Evolutionary conservation across 2,888 invertebrate genomes (phyloP).

Genomic region (Troides helena): DNA sequence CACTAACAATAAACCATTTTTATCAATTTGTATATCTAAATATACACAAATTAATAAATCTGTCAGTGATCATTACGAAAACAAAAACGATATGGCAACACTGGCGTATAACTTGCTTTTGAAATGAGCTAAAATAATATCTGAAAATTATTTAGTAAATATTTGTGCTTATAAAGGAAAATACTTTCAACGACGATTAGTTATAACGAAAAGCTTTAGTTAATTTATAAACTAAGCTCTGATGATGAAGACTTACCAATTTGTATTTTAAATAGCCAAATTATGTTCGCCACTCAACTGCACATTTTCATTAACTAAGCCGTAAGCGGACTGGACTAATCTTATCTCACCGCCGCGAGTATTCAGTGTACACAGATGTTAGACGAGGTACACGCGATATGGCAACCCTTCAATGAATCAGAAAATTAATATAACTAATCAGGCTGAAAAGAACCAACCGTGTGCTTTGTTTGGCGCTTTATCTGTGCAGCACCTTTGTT

Average conservation of each 20-base stretch:
- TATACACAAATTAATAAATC: too few species aligned
- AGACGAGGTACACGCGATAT: slow-evolving; percentile 20
- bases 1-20: too few species aligned
- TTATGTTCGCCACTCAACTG: slow-evolving; percentile 22
- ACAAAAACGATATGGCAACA: too few species aligned
- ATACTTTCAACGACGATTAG: background rate
- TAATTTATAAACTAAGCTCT: background rate
- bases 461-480: slow-evolving; percentile 13
- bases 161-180: too few species aligned
- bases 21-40: too few species aligned
- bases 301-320: slow-evolving; percentile 38
- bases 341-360: slow-evolving; percentile 35
- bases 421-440: slow-evolving; percentile 31
- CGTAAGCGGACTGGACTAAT: slow-evolving; percentile 37
- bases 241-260: slow-evolving; percentile 17
- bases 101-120: too few species aligned
- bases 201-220: background rate
- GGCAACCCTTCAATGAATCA: slow-evolving; percentile 35
- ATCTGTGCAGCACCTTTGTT: slow-evolving; percentile 21
- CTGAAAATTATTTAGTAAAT: too few species aligned
- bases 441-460: slow-evolving; percentile 4
- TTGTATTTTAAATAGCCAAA: slow-evolving; percentile 16
- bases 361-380: slow-evolving; percentile 16
- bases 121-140: too few species aligned
- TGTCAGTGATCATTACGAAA: too few species aligned